Evolutionary conservation across 53 echinoderm and acorn worm species (phyloP).

Genomic region (Patiria pectinifera): DNA sequence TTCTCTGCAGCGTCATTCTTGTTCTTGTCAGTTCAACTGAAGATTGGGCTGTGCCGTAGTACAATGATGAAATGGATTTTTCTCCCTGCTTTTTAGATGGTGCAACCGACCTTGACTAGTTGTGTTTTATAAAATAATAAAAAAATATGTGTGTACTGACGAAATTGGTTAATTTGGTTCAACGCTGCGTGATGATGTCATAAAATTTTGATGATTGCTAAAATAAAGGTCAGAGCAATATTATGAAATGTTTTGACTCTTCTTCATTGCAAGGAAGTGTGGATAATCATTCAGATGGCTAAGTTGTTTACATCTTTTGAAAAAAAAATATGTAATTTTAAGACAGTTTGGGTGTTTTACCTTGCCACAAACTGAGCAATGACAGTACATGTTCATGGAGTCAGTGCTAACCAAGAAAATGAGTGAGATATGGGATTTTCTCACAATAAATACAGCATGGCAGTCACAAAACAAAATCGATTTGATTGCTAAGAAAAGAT

Average conservation of each 20-base stretch:
- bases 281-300: neutral
- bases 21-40: neutral
- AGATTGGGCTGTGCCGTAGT: neutral
- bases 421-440: no score
- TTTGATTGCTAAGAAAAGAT: no score
- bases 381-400: no score
- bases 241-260: neutral
- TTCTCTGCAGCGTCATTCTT: neutral
- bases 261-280: neutral
- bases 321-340: neutral
- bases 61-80: neutral
- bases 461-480: no score
- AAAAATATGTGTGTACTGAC: neutral
- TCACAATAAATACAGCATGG: no score
- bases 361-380: no score
- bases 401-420: no score
- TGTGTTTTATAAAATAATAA: neutral
- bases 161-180: neutral
- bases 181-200: neutral
- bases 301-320: neutral
- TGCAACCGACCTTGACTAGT: neutral
- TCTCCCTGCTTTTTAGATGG: neutral
- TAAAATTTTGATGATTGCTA: neutral
- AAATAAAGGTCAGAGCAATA: neutral
- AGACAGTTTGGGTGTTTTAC: no score